Evolutionary conservation across 2,888 invertebrate species (phyloP), one percentile per base, ranked within the genome.

Genomic region (Allygus modestus): DNA sequence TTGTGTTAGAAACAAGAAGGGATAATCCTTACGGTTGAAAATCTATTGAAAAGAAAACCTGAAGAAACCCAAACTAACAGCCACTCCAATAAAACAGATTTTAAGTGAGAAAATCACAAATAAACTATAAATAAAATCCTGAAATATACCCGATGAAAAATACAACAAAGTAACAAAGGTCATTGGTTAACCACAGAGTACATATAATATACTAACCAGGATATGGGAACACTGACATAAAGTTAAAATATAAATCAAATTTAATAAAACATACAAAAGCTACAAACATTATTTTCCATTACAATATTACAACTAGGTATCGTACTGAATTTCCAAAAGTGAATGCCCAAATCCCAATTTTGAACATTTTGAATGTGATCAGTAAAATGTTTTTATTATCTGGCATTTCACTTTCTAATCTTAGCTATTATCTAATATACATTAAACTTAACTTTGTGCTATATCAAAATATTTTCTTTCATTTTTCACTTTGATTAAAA

Each of bases 331-430:
- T 71, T 71, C 71, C 71, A 71, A 41, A 69, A 71, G 33, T 71
- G 71, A 77, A 77, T 77, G 75, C 75, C 75, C 75, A 28, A 46
- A 77, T 77, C 75, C 75, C 75, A 46, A 77, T 51, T 77, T 77
- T 71, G 71, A 41, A 71, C 33, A 71, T 71, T 71, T 41, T 71
- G 1, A 28, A n/a, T 31, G 1, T 65, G 65, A 31, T 5, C 31
- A 65, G 65, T 31, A 65, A 65, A 65, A 65, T 65, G 15, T 65
- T 65, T 58, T 54, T 31, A 65, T 15, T 17, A 28, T 65, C 31
- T 31, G 65, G 65, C 65, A 65, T 65, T 65, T 65, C 65, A 65
- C 65, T 65, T 65, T 65, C 23, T 23, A 65, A 28, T 15, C 28
- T 65, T 28, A 58, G 12, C 58, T 58, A 65, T 65, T 28, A 65